Conservation (phyloP, 2,888 invertebrate genomes). For the Himalopsyche anomala region DNA sequence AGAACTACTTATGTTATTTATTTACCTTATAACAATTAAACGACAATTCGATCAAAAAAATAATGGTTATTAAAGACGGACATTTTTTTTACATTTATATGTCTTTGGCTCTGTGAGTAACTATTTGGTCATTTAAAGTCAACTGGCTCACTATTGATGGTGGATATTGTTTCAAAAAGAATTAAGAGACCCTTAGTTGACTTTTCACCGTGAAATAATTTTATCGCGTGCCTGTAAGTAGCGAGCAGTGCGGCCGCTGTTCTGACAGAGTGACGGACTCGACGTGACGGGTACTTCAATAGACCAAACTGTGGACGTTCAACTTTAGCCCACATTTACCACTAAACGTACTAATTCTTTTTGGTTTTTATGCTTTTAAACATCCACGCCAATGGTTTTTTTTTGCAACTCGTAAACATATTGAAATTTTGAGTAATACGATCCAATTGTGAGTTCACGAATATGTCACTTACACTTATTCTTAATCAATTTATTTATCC, state of each 20-base stretch:
- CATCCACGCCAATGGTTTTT: background rate
- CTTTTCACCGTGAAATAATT: conserved; percentile 41
- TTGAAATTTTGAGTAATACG: no score
- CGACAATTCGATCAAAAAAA: no score
- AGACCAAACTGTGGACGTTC: conserved; percentile 28
- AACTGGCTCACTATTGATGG: no score
- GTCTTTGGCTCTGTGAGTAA: no score
- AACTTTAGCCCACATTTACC: conserved; percentile 1
- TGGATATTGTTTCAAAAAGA: background rate
- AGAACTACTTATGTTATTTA: no score
- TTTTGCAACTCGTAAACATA: background rate
- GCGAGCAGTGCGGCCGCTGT: background rate
- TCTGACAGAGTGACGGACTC: conserved; percentile 30
- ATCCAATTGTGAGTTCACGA: no score
- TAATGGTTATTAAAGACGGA: no score
- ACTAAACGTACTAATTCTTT: conserved; percentile 14
- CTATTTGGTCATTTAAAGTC: no score
- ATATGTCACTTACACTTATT: no score
- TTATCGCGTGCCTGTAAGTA: conserved; percentile 44
- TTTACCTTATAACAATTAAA: no score
- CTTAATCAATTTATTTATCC: no score
- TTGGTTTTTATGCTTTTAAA: background rate
- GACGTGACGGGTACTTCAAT: conserved; percentile 16
- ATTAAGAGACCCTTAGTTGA: conserved; percentile 23
- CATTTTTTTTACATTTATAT: no score